These are phyloP conservation scores for Oophaga sylvatica DNA, from an alignment of 2,797 vertebrate genomes.

Conservation along the genomic window DNA sequence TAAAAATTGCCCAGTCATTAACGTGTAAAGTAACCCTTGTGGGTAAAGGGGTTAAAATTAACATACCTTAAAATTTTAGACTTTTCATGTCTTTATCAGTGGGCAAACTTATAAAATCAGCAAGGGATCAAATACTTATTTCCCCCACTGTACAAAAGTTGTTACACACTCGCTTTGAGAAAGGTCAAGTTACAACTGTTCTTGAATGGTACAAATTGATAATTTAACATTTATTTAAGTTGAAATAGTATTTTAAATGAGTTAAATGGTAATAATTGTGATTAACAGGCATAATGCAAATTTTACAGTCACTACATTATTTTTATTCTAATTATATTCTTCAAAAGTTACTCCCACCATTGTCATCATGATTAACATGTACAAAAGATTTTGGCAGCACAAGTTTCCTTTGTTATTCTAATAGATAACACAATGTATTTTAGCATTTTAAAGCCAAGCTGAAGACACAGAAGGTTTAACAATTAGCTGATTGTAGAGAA, in stretches of 20 bases:
- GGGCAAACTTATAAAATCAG: no score
- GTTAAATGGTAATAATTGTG: slow-evolving; percentile 28
- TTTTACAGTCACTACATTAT: slow-evolving; percentile 28
- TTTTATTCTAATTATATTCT: slow-evolving; percentile 20
- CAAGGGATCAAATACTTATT: no score
- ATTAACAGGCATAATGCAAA: slow-evolving; percentile 13
- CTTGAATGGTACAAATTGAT: background rate
- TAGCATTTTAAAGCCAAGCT: background rate
- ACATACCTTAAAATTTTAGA: no score
- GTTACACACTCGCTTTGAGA: background rate
- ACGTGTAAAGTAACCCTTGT: no score
- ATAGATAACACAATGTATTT: slow-evolving; percentile 38
- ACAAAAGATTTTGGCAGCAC: slow-evolving; percentile 25
- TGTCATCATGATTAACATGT: slow-evolving; percentile 15
- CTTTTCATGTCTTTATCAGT: no score
- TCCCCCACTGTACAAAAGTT: background rate
- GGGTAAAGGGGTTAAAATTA: no score
- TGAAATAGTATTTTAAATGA: background rate
- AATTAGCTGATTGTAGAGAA: slow-evolving; percentile 22
- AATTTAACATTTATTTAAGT: background rate
- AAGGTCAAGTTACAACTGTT: background rate
- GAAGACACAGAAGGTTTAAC: slow-evolving; percentile 3
- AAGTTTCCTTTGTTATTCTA: slow-evolving; percentile 16
- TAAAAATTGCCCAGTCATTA: no score
- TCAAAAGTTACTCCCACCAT: slow-evolving; percentile 14